Percentiles rank a stretch among this genome's conserved stretches.
These are phyloP conservation scores for Phrixothrix hirtus DNA, from an alignment of 2,888 invertebrate genomes.

Conservation along the genomic window DNA sequence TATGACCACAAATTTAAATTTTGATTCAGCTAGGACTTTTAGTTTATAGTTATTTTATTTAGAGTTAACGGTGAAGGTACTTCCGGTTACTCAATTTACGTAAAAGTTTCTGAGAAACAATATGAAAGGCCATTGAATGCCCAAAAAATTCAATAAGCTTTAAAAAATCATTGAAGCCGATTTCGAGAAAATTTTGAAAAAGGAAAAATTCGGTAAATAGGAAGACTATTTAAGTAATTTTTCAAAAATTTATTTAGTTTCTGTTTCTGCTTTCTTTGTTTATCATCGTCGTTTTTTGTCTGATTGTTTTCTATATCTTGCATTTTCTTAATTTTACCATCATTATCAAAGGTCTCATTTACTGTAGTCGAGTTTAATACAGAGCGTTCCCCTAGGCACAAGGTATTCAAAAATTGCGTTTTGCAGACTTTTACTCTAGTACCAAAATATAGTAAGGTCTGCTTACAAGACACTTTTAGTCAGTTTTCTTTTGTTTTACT, in stretches of 20 bases:
- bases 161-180: too few relatives aligned
- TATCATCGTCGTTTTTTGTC: not conserved
- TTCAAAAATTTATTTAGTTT: not conserved
- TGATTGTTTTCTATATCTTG: not conserved
- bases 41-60: too few relatives aligned
- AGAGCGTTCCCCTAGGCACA: not conserved
- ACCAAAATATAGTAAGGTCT: not conserved
- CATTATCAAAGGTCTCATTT: not conserved
- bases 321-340: not conserved
- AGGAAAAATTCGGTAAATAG: too few relatives aligned
- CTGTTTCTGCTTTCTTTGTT: not conserved
- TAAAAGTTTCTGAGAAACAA: too few relatives aligned
- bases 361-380: slow-evolving; percentile 1
- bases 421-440: slow-evolving; percentile 1
- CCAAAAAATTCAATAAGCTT: too few relatives aligned
- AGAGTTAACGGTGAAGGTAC: too few relatives aligned
- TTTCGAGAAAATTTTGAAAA: too few relatives aligned
- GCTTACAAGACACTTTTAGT: not conserved
- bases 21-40: too few relatives aligned
- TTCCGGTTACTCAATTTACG: too few relatives aligned
- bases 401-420: slow-evolving; percentile 5
- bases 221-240: not conserved
- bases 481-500: slow-evolving; percentile 5
- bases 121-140: too few relatives aligned
- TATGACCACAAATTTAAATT: too few relatives aligned